Evolutionary conservation across 1,140 invertebrate genomes (phyloP).

Genomic region (Cydia strobilella): DNA sequence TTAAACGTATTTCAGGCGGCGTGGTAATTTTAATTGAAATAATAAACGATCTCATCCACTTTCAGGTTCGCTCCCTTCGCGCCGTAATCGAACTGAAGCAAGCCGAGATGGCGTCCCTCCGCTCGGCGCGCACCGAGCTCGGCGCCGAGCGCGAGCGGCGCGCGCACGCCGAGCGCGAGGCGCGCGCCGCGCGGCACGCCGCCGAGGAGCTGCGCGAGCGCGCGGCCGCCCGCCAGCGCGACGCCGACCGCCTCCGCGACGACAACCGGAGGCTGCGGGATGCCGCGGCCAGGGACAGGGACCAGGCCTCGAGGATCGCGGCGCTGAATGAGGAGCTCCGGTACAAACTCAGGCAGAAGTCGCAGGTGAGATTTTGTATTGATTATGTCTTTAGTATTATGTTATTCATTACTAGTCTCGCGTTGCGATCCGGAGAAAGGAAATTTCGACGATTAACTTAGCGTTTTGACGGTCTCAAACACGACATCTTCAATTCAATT

Average conservation of each 20-base stretch:
- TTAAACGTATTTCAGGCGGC: too few species aligned
- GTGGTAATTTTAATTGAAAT: too few species aligned
- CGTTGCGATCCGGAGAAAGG: too few species aligned
- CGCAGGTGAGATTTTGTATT: conserved; percentile 78
- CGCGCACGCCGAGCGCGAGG: conserved; percentile 79
- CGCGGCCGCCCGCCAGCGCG: conserved; percentile 74
- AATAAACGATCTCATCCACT: neutral
- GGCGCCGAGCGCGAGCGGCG: conserved; percentile 81
- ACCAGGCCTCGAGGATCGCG: conserved; percentile 87
- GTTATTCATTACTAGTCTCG: too few species aligned
- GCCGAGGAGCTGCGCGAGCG: conserved; percentile 82
- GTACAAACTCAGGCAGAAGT: conserved; percentile 90
- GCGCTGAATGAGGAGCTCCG: conserved; percentile 93
- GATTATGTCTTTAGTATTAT: neutral
- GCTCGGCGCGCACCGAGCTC: conserved; percentile 84
- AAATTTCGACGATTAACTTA: too few species aligned
- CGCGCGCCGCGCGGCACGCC: conserved; percentile 71
- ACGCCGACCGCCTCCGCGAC: conserved; percentile 62
- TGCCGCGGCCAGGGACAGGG: conserved; percentile 85
- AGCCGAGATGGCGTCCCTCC: conserved; percentile 85
- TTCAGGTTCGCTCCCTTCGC: conserved; percentile 86
- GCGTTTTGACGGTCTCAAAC: too few species aligned
- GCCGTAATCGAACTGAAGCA: conserved; percentile 88
- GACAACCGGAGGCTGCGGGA: conserved; percentile 87
- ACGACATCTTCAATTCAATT: too few species aligned